phyloP scores from a whole-genome alignment of 2,888 invertebrate species.

The Apamea crenata region DNA sequence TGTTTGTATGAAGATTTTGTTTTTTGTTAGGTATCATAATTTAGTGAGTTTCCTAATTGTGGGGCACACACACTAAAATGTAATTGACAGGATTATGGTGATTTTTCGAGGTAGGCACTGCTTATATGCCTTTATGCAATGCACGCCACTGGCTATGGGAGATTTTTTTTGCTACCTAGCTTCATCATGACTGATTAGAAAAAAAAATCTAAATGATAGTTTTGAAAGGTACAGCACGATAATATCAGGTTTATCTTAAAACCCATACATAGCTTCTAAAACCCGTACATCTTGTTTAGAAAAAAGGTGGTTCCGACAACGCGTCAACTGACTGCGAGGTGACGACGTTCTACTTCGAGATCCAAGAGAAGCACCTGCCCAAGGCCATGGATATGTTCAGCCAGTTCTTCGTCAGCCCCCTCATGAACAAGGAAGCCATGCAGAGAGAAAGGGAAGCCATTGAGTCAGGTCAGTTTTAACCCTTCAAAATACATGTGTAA shows the following conservation, averaged over 20 bases:
- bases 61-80: too few species aligned
- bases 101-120: too few species aligned
- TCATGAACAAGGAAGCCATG: conserved; percentile 96
- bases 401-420: conserved; percentile 96
- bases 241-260: background rate
- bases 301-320: conserved; percentile 96
- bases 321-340: conserved; percentile 96
- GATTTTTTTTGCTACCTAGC: too few species aligned
- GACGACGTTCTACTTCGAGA: conserved; percentile 97
- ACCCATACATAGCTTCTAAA: background rate
- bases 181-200: too few species aligned
- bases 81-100: too few species aligned
- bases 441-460: conserved; percentile 96
- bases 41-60: too few species aligned
- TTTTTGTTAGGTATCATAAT: too few species aligned
- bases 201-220: too few species aligned
- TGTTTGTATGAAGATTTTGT: too few species aligned
- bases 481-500: background rate
- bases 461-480: conserved; percentile 92
- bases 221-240: background rate
- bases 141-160: too few species aligned
- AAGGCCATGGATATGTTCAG: conserved; percentile 96
- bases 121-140: too few species aligned
- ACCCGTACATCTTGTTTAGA: conserved; percentile 77
- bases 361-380: conserved; percentile 94